Conservation (phyloP, 2,888 invertebrate species). For the Melinaea marsaeus region DNA sequence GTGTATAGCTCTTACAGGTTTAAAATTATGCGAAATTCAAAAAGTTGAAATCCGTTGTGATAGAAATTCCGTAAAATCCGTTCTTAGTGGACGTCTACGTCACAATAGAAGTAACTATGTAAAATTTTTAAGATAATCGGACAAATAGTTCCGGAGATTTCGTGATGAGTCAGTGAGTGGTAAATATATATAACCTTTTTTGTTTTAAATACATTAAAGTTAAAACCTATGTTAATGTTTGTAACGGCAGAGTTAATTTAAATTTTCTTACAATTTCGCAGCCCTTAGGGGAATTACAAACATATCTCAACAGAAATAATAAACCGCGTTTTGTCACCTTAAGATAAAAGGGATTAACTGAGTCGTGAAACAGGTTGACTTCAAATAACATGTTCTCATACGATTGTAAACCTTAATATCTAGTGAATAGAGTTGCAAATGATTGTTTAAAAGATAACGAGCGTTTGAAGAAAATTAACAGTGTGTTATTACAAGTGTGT, state of each 20-base stretch:
- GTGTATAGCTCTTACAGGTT: too few relatives aligned
- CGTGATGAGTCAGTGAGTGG: too few relatives aligned
- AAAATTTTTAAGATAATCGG: too few relatives aligned
- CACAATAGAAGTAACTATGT: too few relatives aligned
- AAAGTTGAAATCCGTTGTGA: too few relatives aligned
- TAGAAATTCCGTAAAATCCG: too few relatives aligned
- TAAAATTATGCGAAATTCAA: too few relatives aligned
- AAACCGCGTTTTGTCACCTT: conserved; percentile 69
- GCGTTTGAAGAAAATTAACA: conserved; percentile 56
- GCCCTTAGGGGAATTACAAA: conserved; percentile 47
- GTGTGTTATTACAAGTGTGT: conserved; percentile 68
- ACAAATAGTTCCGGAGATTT: too few relatives aligned
- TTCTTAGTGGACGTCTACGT: too few relatives aligned
- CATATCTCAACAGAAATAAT: conserved; percentile 68
- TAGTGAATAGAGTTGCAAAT: conserved; percentile 32
- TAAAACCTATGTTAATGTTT: neutral
- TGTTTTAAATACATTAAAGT: neutral
- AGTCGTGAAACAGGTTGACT: conserved; percentile 66
- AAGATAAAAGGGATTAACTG: conserved; percentile 71
- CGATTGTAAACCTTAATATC: conserved; percentile 24
- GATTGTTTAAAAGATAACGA: conserved; percentile 31
- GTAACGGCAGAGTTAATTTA: conserved; percentile 2
- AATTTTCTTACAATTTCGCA: conserved; percentile 19
- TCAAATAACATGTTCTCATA: conserved; percentile 11
- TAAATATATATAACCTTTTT: neutral